Conservation (phyloP, 2,113 vertebrate genomes). For the Tapirus terrestris region DNA sequence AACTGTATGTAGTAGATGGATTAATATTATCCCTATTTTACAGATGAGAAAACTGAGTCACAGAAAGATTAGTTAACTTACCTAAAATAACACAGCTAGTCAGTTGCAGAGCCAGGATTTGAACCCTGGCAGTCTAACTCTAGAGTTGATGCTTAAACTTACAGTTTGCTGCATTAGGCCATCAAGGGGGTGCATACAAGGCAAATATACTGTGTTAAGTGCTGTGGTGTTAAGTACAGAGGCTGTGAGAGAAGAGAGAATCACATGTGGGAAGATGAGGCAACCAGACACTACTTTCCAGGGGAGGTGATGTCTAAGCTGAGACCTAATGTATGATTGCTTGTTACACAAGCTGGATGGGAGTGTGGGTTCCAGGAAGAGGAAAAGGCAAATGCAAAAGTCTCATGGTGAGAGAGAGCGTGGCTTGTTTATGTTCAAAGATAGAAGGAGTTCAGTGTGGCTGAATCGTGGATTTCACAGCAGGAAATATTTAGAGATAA, state of each 20-base stretch:
- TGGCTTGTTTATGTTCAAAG: neutral
- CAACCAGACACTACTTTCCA: neutral
- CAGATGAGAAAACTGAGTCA: neutral
- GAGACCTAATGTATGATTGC: fast-evolving
- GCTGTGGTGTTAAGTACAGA: neutral
- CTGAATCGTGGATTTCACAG: neutral
- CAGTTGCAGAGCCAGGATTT: neutral
- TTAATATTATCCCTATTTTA: neutral
- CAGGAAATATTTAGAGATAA: neutral
- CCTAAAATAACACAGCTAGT: neutral
- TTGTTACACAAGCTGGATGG: neutral
- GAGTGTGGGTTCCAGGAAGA: neutral
- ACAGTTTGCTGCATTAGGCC: neutral
- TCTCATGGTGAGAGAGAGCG: neutral
- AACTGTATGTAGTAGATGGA: neutral
- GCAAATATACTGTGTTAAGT: neutral
- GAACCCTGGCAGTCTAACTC: neutral
- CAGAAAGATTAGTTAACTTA: neutral
- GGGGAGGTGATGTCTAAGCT: neutral
- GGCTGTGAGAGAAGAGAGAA: neutral
- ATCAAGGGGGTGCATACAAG: neutral
- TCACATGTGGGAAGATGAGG: neutral
- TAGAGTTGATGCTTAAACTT: neutral
- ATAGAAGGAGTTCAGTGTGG: neutral
- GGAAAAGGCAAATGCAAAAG: neutral